Base-by-base conservation (phyloP, 2,888 invertebrate species). In the Ochropleura leucogaster region DNA sequence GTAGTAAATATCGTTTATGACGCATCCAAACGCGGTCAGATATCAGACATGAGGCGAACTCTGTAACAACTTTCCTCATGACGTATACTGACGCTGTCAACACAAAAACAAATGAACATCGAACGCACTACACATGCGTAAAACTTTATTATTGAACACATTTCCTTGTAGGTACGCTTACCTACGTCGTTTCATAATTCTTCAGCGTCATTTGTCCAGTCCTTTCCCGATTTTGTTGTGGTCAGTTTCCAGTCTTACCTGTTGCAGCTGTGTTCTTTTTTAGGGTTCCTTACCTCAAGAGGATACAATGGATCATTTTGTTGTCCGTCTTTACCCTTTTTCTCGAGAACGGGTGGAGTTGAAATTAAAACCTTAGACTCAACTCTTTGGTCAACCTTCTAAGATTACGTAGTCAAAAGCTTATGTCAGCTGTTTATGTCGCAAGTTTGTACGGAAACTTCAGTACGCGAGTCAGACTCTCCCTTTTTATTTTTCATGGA, bases 81-180 rank as follows among this genome's bases (percentile, higher is more conserved):
- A 76, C 85, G 82, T 42, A 7, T 66, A 75, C 69, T 82, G 71
- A 85, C 82, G 77, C 7, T 14, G 51, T 47, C 16, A 49, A 59
- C 18, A 16, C 49, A 16, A 66, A 84, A 85, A 81, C 77, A 85
- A 62, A 46, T 10, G 4, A 18, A 46, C 53, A 75, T 59, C 55
- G 0, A 18, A 71, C 70, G 51, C 70, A 62, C 20, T 10, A 44
- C 18, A 67, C 40, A 57, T 65, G 49, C 68, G 16, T 62, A 65
- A 16, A 59, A 59, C 40, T 62, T 12, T 18, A 51, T 46, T 76
- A 71, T 57, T 72, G 59, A 60, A 73, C 40, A 20, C n/a, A 74
- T 82, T 78, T 79, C 68, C 77, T 72, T 76, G 9, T 49, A 12
- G 3, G 47, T 47, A 47, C 47, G 8, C 40, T 30, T 46, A 66